phyloP scores from a whole-genome alignment of 2,113 vertebrate species.

The Todiramphus saurophagus region DNA sequence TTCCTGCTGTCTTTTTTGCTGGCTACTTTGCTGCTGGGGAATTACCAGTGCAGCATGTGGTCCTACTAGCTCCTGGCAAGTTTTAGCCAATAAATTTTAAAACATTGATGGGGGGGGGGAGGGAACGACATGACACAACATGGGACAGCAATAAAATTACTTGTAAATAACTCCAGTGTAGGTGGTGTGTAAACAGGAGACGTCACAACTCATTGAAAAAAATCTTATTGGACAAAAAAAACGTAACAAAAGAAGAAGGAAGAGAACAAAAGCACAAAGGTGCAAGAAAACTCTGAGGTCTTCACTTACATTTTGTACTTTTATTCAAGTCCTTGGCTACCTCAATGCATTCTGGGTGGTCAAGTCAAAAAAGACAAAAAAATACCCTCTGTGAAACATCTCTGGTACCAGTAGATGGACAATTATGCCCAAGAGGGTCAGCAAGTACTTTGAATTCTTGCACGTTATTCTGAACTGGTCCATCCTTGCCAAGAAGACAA shows the following conservation, averaged over 20 bases:
- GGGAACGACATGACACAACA: not conserved
- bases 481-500: not conserved
- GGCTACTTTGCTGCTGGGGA: not conserved
- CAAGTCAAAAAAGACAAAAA: not conserved
- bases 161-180: not conserved
- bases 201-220: not conserved
- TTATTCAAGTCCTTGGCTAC: not conserved
- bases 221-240: not conserved
- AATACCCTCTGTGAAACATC: not conserved
- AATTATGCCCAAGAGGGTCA: not conserved
- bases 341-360: not conserved
- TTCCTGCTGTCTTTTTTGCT: not conserved
- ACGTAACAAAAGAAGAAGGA: not conserved
- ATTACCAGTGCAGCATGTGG: constrained; percentile 5
- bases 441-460: constrained; percentile 16
- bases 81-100: constrained; percentile 18
- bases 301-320: not conserved
- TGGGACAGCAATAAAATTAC: constrained; percentile 13
- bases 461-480: not conserved
- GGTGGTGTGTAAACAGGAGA: not conserved
- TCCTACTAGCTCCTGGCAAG: not conserved
- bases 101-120: not conserved
- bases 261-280: not conserved
- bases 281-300: not conserved
- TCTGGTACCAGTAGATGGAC: not conserved